Conservation (phyloP, 2,888 invertebrate genomes). For the Stegophylla sp. region DNA sequence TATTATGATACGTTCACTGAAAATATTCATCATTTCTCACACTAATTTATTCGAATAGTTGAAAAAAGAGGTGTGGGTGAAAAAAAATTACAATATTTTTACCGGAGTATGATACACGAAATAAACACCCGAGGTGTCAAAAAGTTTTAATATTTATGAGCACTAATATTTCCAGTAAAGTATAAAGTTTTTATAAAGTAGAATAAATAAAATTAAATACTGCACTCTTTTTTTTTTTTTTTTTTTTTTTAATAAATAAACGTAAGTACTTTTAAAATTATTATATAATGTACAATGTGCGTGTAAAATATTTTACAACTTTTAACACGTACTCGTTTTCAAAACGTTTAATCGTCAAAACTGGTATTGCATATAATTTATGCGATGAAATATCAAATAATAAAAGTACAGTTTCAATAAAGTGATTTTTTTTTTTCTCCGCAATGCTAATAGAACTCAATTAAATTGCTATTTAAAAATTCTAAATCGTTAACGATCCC, state of each 20-base stretch:
- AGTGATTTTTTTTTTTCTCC: too few species aligned
- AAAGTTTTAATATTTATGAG: conserved; percentile 48
- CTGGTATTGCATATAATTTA: background rate
- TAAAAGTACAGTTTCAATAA: background rate
- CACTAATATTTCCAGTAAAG: conserved; percentile 7
- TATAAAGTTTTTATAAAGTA: conserved; percentile 19
- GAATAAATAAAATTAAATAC: conserved; percentile 28
- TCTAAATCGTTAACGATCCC: too few species aligned
- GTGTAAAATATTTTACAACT: background rate
- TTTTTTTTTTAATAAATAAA: background rate
- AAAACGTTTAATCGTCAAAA: background rate
- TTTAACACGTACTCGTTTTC: background rate
- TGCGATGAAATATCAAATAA: background rate
- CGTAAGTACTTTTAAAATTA: background rate
- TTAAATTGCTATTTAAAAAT: too few species aligned
- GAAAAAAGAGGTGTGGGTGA: background rate
- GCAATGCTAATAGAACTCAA: too few species aligned
- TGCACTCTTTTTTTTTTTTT: background rate
- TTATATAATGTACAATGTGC: background rate
- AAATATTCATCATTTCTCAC: conserved; percentile 21
- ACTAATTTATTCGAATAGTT: conserved; percentile 13
- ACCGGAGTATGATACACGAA: background rate
- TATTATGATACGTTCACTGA: background rate
- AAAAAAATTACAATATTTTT: conserved; percentile 26
- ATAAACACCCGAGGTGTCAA: conserved; percentile 32